A percentile compares a stretch with the other conserved stretches of the same genome.
Evolutionary conservation across 2,797 vertebrate species (phyloP).

Genomic region (Darevskia nairensis): DNA sequence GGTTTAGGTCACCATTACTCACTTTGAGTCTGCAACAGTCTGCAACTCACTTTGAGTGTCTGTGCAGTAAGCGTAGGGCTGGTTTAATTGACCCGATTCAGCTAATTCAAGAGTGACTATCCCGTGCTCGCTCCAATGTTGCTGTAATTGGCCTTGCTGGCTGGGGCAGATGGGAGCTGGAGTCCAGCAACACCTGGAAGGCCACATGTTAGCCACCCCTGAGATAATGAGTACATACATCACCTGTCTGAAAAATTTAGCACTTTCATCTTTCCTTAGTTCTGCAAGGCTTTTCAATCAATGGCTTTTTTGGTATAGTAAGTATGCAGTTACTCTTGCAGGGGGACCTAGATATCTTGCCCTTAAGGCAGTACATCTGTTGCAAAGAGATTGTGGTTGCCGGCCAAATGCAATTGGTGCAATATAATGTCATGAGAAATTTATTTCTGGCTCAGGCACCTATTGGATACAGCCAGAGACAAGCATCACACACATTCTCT

Average conservation of each 20-base stretch:
- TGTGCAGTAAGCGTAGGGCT: background rate
- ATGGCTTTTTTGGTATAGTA: background rate
- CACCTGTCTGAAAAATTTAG: background rate
- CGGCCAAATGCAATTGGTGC: background rate
- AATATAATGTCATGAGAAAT: background rate
- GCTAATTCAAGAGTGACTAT: background rate
- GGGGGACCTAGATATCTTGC: background rate
- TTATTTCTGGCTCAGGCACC: background rate
- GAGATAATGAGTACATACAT: background rate
- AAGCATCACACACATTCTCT: background rate
- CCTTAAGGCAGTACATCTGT: background rate
- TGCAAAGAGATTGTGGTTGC: background rate
- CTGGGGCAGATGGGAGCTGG: too few species aligned
- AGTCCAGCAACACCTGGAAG: too few species aligned
- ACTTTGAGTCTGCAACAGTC: background rate
- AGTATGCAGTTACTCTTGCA: background rate
- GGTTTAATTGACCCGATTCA: constrained; percentile 1
- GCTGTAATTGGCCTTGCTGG: too few species aligned
- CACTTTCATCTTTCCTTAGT: background rate
- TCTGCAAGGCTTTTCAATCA: background rate
- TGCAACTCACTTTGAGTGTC: too few species aligned
- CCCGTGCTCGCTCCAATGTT: too few species aligned
- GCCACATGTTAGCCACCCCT: too few species aligned
- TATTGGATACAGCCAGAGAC: background rate
- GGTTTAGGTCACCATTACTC: constrained; percentile 2